These are phyloP conservation scores for Solea senegalensis DNA, from an alignment of 2,113 vertebrate genomes.

Conservation along the genomic window DNA sequence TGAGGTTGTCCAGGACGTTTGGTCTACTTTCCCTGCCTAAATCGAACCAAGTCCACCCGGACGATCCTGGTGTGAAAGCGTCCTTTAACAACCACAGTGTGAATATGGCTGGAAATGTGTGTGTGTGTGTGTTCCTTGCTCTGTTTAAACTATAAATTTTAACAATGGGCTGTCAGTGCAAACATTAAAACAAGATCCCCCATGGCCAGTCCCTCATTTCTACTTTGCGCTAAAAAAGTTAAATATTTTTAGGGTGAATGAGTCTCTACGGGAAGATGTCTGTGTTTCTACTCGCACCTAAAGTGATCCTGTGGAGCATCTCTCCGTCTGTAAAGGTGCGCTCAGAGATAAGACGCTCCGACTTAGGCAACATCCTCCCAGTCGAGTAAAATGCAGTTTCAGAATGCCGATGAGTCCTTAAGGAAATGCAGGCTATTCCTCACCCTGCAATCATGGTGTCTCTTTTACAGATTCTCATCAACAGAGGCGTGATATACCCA, in stretches of 20 bases:
- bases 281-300: slow-evolving; percentile 41
- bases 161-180: slow-evolving; percentile 47
- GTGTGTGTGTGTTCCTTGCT: slow-evolving; percentile 15
- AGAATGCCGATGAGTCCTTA: slow-evolving; percentile 60
- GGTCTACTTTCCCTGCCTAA: too few species aligned
- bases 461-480: slow-evolving; percentile 67
- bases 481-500: slow-evolving; percentile 57
- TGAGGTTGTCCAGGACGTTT: too few species aligned
- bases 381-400: slow-evolving; percentile 36
- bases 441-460: slow-evolving; percentile 57
- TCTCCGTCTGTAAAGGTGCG: slow-evolving; percentile 61
- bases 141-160: slow-evolving; percentile 30
- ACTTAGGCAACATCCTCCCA: slow-evolving; percentile 54
- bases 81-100: slow-evolving; percentile 9
- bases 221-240: slow-evolving; percentile 47
- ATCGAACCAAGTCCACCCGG: too few species aligned
- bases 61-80: too few species aligned
- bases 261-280: slow-evolving; percentile 38
- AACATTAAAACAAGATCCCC: slow-evolving; percentile 43
- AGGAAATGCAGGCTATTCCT: slow-evolving; percentile 61
- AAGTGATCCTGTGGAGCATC: slow-evolving; percentile 44
- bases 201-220: slow-evolving; percentile 46
- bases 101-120: slow-evolving; percentile 34
- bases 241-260: slow-evolving; percentile 56
- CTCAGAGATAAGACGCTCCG: slow-evolving; percentile 60